phyloP scores from a whole-genome alignment of 2,113 vertebrate genomes.

The western clawed frog (Xenopus tropicalis) region DNA sequence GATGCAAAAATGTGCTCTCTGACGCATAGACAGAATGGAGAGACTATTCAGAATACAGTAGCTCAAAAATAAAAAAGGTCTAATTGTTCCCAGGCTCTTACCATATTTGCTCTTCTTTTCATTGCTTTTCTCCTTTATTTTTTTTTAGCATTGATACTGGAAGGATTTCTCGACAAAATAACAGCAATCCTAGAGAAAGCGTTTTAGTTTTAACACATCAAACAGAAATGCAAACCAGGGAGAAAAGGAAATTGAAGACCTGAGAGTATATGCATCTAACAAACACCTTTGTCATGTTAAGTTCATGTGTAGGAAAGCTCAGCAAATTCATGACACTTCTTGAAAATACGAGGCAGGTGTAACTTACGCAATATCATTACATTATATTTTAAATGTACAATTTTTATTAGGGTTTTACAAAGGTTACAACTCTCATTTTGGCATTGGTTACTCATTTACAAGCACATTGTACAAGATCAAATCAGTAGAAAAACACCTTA shows the following conservation, averaged over 20 bases:
- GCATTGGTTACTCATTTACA: too few relatives aligned
- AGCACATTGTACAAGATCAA: too few relatives aligned
- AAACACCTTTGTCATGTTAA: conserved; percentile 3
- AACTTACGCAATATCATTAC: not conserved
- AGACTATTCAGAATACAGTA: too few relatives aligned
- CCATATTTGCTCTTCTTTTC: not conserved
- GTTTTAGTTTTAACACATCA: not conserved
- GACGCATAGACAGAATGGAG: too few relatives aligned
- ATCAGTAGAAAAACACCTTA: too few relatives aligned
- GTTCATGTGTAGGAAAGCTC: not conserved
- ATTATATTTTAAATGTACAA: too few relatives aligned
- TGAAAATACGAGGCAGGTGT: not conserved
- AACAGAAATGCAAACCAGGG: not conserved
- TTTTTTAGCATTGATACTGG: not conserved
- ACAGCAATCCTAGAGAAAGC: not conserved
- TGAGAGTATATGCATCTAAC: not conserved
- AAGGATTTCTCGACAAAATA: not conserved
- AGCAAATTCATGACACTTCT: conserved; percentile 1
- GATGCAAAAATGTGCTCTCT: not conserved
- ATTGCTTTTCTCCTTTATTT: not conserved
- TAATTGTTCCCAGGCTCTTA: not conserved
- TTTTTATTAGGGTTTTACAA: too few relatives aligned
- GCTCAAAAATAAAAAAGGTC: not conserved
- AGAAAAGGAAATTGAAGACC: not conserved
- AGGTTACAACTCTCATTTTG: too few relatives aligned